Conservation (phyloP, 2,888 invertebrate genomes). For the Drosophila fulvimacula region DNA sequence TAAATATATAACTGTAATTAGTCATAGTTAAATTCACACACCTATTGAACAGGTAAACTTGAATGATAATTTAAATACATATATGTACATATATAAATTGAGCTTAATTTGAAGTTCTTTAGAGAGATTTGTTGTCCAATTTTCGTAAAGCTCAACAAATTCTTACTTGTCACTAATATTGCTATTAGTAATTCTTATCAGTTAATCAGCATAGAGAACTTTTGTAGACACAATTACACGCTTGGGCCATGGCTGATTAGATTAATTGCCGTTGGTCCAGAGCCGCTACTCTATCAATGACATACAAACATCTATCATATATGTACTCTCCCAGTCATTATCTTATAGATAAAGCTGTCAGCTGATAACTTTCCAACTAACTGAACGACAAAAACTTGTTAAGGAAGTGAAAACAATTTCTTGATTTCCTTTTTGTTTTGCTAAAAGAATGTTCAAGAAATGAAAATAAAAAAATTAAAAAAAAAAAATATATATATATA, state of each 20-base stretch:
- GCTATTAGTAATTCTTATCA: not conserved
- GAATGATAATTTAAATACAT: too few species aligned
- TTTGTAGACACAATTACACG: not conserved
- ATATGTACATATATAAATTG: too few species aligned
- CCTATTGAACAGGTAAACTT: not conserved
- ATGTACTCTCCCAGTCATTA: constrained; percentile 13
- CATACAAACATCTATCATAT: not conserved
- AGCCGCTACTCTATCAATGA: not conserved
- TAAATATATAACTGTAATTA: not conserved
- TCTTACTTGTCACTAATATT: not conserved
- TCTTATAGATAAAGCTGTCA: constrained; percentile 32
- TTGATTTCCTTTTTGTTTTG: constrained; percentile 1
- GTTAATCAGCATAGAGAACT: not conserved
- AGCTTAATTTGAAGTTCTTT: too few species aligned
- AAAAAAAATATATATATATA: too few species aligned
- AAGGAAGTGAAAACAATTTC: constrained; percentile 2
- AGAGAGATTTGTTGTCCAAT: not conserved
- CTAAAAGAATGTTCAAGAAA: too few species aligned
- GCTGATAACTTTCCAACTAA: constrained; percentile 5
- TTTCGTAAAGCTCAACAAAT: not conserved
- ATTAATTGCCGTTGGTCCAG: constrained; percentile 30
- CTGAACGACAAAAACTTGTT: not conserved
- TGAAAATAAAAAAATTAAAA: too few species aligned
- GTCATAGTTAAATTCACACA: not conserved
- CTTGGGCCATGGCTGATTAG: not conserved